Evolutionary conservation across 2,113 vertebrate genomes (phyloP), one percentile per base, ranked within the genome.

Genomic region (Corythornis madagascariensis): DNA sequence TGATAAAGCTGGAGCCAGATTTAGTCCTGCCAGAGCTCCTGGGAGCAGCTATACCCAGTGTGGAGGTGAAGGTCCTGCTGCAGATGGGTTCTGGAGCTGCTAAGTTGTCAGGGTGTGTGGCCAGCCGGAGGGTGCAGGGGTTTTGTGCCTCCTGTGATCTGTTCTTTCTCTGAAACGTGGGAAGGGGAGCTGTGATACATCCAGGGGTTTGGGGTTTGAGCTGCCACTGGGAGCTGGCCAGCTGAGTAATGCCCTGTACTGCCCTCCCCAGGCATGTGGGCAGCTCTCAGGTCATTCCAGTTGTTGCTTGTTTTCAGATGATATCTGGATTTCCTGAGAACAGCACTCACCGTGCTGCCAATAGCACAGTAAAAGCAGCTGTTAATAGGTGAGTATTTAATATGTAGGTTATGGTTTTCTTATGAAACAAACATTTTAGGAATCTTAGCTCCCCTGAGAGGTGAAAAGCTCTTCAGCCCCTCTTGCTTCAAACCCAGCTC

Each of bases 321-420:
- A 18, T 21, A 31, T 43, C 53, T 29, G 24, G 18, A 9, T 72
- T 73, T 69, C 71, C 70, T 47, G 26, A 43, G 48, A 11, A 26
- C 0, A 0, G 15, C 12, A 9, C 18, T 33, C 48, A 4, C 26
- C 0, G 0, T 6, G 7, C 31, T 17, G 50, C 74, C 28, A 4
- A 1, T 1, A 42, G 59, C 56, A 35, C 1, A 2, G 60, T 10
- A 13, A n/a, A 56, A 53, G 4, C 1, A 29, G 26, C 66, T 29
- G 22, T 9, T 71, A 18, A 25, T 69, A 61, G 25, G 3, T 16
- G 13, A 6, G 13, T 69, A 38, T 86, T 47, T 18, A 55, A 28
- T 6, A 11, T 3, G 13, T 12, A 25, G 21, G 2, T 73, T 13
- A 4, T n/a, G 16, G 12, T 56, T 65, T 73, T n/a, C 47, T 42